Evolutionary conservation across 1,140 invertebrate species (phyloP).

Genomic region (Yoshiicerus persimilis): DNA sequence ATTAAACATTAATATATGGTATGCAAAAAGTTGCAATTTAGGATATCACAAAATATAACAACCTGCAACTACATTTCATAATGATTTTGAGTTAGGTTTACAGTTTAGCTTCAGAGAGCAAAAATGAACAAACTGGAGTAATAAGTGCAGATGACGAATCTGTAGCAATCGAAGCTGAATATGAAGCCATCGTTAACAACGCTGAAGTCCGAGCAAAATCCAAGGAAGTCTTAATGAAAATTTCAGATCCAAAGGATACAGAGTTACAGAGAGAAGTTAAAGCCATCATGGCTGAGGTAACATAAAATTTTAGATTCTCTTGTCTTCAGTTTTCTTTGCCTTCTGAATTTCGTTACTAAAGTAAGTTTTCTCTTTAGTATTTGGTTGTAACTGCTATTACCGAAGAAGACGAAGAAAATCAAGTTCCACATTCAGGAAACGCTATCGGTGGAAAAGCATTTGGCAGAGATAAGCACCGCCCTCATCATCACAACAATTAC

Average conservation of each 20-base stretch:
- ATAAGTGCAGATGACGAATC: background rate
- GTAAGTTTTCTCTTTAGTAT: background rate
- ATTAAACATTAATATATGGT: no score
- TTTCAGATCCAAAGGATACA: background rate
- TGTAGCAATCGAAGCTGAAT: background rate
- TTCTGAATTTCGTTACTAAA: background rate
- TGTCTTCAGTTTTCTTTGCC: no score
- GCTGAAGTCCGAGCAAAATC: background rate
- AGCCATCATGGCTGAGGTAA: constrained; percentile 17
- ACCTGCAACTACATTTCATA: no score
- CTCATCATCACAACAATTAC: background rate
- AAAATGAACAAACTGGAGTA: background rate
- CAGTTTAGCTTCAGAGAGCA: background rate
- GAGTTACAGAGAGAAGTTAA: background rate
- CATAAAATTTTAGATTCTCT: background rate
- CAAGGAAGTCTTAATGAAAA: background rate
- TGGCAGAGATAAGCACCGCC: background rate
- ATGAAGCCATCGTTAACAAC: background rate
- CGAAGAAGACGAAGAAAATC: background rate
- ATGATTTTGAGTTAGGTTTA: background rate
- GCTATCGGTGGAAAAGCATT: background rate
- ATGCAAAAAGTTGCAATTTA: no score
- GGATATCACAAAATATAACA: no score
- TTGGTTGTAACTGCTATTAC: background rate
- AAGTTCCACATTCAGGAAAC: background rate